Evolutionary conservation across 2,797 vertebrate genomes (phyloP).

Genomic region (Danio choprae): DNA sequence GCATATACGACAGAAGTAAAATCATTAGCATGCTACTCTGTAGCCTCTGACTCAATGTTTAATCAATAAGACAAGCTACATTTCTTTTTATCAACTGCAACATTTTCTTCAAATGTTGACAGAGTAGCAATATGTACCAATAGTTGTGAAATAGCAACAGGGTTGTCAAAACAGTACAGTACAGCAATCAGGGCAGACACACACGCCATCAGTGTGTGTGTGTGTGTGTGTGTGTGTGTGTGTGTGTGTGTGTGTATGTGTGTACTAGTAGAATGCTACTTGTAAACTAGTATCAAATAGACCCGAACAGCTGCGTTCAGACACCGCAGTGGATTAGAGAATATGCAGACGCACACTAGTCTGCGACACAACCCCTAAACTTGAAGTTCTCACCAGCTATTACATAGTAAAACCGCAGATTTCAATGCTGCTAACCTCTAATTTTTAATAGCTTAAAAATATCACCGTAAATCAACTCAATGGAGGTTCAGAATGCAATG

Average conservation of each 20-base stretch:
- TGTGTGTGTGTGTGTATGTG: not conserved
- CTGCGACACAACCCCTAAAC: not conserved
- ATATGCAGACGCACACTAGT: not conserved
- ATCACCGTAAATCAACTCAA: conserved; percentile 20
- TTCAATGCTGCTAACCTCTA: not conserved
- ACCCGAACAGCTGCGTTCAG: conserved; percentile 45
- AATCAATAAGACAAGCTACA: conserved; percentile 2
- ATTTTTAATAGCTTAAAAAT: conserved; percentile 14
- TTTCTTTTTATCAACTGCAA: not conserved
- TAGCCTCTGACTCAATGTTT: not conserved
- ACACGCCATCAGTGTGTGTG: not conserved
- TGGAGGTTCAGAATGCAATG: conserved; percentile 3
- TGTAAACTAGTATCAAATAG: conserved; percentile 46
- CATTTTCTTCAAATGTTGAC: conserved; percentile 32
- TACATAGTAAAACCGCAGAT: conserved; percentile 19
- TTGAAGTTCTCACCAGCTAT: not conserved
- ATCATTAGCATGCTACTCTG: not conserved
- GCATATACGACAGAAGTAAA: not conserved
- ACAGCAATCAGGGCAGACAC: conserved; percentile 14
- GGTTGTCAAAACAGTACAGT: conserved; percentile 37
- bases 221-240: conserved; percentile 4
- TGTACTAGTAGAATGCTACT: conserved; percentile 27
- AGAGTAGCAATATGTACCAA: conserved; percentile 12
- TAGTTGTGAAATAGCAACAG: conserved; percentile 31
- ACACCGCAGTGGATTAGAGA: conserved; percentile 18